Base-by-base conservation (phyloP, 2,113 vertebrate species). In the Lates calcarifer region DNA sequence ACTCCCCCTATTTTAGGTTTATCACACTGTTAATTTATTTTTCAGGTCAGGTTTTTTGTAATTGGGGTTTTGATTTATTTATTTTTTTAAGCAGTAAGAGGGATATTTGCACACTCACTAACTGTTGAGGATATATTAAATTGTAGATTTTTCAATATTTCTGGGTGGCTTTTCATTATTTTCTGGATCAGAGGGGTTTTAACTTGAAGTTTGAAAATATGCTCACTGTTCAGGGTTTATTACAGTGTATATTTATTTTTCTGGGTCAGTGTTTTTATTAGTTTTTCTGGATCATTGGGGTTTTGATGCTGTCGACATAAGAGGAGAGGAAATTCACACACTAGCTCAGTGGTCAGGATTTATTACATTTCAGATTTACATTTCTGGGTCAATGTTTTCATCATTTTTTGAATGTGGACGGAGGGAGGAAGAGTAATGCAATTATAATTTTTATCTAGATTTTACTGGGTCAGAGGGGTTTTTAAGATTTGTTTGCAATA, bases 221-320 rank as follows among this genome's bases (percentile, higher is more conserved):
- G 22, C 76, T 43, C 15, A 41, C 2, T 45, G 15, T 15, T 79
- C 14, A 58, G 37, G 26, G n/a, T 70, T 65, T 71, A 49, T 61
- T 47, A 29, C 49, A 37, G 31, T 33, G 24, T 18, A 85, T 14
- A 33, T 72, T 56, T 39, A 47, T 82, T 75, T 84, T 65, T 58
- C n/a, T 55, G 28, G 15, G 56, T 26, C 12, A 20, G 9, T 53
- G 15, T 55, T 37, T 33, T 14, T 5, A 26, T 45, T 0, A 15
- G 35, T 62, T 68, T 65, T 47, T 35, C 1, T 41, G 18, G 33
- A 63, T 43, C 3, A 17, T 2, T 29, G n/a, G 29, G 1, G 14
- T 31, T 70, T 41, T 61, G 31, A 60, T 43, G 20, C 14, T 26
- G 10, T 53, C 33, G 0, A 28, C 0, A 22, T 20, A 29, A 33